Conservation (phyloP, 2,113 vertebrate species). For the Apeltes quadracus region DNA sequence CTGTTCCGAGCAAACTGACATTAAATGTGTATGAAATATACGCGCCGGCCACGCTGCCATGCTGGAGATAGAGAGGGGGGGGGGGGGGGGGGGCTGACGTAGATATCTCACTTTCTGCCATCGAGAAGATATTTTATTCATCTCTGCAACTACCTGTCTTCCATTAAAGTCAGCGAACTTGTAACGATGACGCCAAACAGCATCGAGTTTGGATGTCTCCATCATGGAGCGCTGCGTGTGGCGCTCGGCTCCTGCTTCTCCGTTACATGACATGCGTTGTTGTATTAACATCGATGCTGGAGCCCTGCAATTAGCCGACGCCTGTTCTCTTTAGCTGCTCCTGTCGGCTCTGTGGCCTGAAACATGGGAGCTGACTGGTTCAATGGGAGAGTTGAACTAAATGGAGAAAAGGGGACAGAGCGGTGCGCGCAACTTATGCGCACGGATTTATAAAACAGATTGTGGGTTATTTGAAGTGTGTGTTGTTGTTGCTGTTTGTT, state of each 20-base stretch:
- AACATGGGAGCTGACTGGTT: slow-evolving; percentile 40
- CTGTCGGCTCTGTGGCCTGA: slow-evolving; percentile 50
- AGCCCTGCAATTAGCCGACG: slow-evolving; percentile 62
- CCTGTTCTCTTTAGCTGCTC: slow-evolving; percentile 70
- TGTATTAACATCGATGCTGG: slow-evolving; percentile 77
- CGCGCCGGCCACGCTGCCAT: slow-evolving; percentile 25
- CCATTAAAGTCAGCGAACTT: slow-evolving; percentile 55
- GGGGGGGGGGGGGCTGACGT: slow-evolving; percentile 19
- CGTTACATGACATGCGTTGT: too few relatives aligned
- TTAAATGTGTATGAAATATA: slow-evolving; percentile 72
- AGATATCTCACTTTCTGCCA: slow-evolving; percentile 55
- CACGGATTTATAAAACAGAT: background rate
- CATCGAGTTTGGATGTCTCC: slow-evolving; percentile 35
- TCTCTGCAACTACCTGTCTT: slow-evolving; percentile 10
- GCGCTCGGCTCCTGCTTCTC: too few relatives aligned
- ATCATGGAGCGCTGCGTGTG: slow-evolving; percentile 52
- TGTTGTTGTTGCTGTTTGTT: background rate
- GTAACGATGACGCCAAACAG: slow-evolving; percentile 45
- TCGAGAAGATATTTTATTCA: background rate
- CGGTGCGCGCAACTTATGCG: background rate
- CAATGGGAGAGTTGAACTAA: slow-evolving; percentile 36
- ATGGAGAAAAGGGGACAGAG: slow-evolving; percentile 16
- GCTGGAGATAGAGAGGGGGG: slow-evolving; percentile 31
- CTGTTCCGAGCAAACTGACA: slow-evolving; percentile 63
- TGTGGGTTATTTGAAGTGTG: slow-evolving; percentile 4